These are phyloP conservation scores for Atta colombica DNA, from an alignment of 1,140 invertebrate genomes.

Conservation along the genomic window DNA sequence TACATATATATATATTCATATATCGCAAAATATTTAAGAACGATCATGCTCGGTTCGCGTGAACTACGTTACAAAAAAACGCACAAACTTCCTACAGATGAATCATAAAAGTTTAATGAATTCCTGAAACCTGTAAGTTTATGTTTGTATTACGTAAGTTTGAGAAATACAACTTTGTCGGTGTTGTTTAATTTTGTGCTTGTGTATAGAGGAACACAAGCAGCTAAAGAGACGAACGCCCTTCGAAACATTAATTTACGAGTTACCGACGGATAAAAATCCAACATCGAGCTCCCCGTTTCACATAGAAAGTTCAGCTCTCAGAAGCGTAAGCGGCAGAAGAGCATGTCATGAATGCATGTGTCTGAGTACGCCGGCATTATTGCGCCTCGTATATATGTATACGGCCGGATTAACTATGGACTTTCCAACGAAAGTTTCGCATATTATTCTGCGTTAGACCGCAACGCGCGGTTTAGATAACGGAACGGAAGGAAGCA, in stretches of 20 bases:
- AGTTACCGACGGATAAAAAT: conserved; percentile 43
- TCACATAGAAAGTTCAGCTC: conserved; percentile 30
- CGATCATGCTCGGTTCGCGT: neutral
- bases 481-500: conserved; percentile 68
- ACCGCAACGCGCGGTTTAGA: conserved; percentile 53
- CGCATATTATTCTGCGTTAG: conserved; percentile 69
- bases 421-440: conserved; percentile 67
- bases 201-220: neutral
- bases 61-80: neutral
- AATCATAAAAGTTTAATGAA: conserved; percentile 42
- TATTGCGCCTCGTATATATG: conserved; percentile 59
- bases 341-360: neutral
- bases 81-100: neutral
- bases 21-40: conserved; percentile 14
- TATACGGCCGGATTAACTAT: conserved; percentile 59
- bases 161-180: conserved; percentile 12
- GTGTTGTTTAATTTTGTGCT: conserved; percentile 25
- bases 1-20: neutral
- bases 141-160: conserved; percentile 19
- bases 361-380: conserved; percentile 18
- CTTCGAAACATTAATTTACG: conserved; percentile 35
- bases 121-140: conserved; percentile 21
- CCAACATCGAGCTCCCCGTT: neutral
- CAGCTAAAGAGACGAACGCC: neutral
- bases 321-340: neutral